Evolutionary conservation across 1,140 invertebrate species (phyloP).

Genomic region (Neoseiulus cucumeris): DNA sequence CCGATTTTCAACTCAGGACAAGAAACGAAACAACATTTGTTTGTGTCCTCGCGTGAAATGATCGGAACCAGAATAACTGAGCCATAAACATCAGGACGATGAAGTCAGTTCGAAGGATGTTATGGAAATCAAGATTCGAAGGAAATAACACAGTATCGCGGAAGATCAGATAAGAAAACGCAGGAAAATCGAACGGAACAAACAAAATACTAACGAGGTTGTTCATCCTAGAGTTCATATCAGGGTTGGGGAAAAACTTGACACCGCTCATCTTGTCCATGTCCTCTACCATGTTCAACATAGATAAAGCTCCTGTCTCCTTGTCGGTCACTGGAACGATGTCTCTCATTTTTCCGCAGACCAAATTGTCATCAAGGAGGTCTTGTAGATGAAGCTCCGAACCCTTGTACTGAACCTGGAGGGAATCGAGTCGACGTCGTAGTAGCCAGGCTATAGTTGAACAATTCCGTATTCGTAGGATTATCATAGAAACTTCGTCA

Average conservation of each 20-base stretch:
- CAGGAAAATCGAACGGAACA: background rate
- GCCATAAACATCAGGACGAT: too few relatives aligned
- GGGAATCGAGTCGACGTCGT: background rate
- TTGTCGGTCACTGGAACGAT: constrained; percentile 1
- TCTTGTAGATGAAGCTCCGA: background rate
- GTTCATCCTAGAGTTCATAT: constrained; percentile 9
- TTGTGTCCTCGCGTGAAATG: too few relatives aligned
- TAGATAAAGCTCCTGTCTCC: background rate
- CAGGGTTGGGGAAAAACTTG: constrained; percentile 4
- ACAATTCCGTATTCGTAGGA: background rate
- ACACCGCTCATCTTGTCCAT: constrained; percentile 1
- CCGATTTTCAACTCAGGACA: too few relatives aligned
- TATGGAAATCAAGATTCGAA: too few relatives aligned
- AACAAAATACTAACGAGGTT: background rate
- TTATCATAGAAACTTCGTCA: background rate
- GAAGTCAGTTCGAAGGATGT: too few relatives aligned
- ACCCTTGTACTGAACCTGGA: background rate
- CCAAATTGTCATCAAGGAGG: background rate
- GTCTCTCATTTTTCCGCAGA: background rate
- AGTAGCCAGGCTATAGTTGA: background rate
- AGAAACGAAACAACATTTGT: too few relatives aligned
- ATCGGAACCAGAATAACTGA: too few relatives aligned
- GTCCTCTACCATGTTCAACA: constrained; percentile 9
- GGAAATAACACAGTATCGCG: too few relatives aligned
- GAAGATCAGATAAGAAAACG: too few relatives aligned